Conservation (phyloP, 1,140 invertebrate genomes). For the Zaprionus capensis region DNA sequence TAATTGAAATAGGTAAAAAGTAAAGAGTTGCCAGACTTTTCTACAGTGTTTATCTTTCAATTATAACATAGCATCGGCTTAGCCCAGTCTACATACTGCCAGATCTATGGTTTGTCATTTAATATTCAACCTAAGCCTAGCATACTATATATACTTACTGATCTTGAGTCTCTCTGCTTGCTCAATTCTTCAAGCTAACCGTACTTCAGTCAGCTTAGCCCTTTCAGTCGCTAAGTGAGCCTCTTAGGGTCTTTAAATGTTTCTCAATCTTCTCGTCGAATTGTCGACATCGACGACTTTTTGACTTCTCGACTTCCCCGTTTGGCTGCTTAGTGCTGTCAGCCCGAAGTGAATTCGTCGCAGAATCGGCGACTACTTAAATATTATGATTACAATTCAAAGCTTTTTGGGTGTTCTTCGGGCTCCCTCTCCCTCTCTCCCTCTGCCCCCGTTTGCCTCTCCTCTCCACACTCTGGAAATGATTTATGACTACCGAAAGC, state of each 20-base stretch:
- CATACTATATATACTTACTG: too few relatives aligned
- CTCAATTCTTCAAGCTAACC: neutral
- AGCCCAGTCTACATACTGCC: too few relatives aligned
- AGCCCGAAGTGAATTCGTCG: slow-evolving; percentile 17
- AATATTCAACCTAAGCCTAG: too few relatives aligned
- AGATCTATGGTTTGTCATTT: too few relatives aligned
- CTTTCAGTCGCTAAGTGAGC: slow-evolving; percentile 5
- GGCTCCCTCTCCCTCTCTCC: neutral
- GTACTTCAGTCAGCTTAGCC: neutral
- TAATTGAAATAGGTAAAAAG: too few relatives aligned
- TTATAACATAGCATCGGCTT: too few relatives aligned
- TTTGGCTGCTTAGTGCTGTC: slow-evolving; percentile 3
- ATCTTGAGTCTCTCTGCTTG: neutral
- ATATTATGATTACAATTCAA: slow-evolving; percentile 12
- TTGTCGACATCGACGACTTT: neutral
- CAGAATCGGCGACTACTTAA: slow-evolving; percentile 11
- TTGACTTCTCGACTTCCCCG: neutral
- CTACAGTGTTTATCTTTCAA: too few relatives aligned
- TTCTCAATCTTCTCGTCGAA: neutral
- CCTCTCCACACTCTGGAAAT: slow-evolving; percentile 1
- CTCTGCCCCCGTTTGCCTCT: neutral
- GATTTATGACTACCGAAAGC: slow-evolving; percentile 49
- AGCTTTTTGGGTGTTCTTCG: slow-evolving; percentile 11
- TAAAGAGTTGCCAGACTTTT: too few relatives aligned
- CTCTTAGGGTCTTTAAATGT: neutral